Evolutionary conservation across 2,888 invertebrate species (phyloP), one percentile per base, ranked within the genome.

Genomic region (Drosophila kuntzei): DNA sequence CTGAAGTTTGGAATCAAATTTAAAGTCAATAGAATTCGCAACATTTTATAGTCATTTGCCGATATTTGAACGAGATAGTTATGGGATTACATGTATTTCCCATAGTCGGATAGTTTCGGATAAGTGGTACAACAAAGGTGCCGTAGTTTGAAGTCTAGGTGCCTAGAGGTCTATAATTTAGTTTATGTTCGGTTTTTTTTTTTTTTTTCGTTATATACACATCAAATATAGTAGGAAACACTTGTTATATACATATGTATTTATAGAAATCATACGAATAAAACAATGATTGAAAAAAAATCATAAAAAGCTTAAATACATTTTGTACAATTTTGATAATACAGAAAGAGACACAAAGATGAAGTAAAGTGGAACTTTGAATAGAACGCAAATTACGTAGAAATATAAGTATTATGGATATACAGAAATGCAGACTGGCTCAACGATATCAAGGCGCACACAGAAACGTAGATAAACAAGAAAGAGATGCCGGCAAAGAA

Each of bases 351-450:
- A 81, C 70, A 87, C 66, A 81, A 74, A 84, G 64, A 76, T 79
- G 67, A 76, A 81, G 67, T 73, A 22, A 67, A 66, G 66, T 55
- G 34, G 36, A 72, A 72, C 69, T 41, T 59, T 27, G 49, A 66
- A 72, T 49, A 34, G 36, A 69, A 64, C 39, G 39, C 29, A 76
- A 73, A 62, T 63, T 49, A 80, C 60, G 53, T 47, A 55, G 46
- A 66, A 53, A 43, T 59, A 43, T 16, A 41, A 29, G 14, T 43
- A 53, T 51, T 12, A 68, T 64, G 54, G 55, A 84, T 69, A 70
- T 69, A 73, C 57, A 74, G 70, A 82, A 75, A 82, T 82, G 86
- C 87, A 85, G 82, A 73, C 87, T 87, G 74, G 85, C 82, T 81
- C 71, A 87, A 75, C 72, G 69, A 62, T 65, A 66, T 83, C 70